A percentile compares a stretch with the other conserved stretches of the same genome.
These are phyloP conservation scores for Elgaria multicarinata DNA, from an alignment of 2,113 vertebrate genomes.

Conservation along the genomic window DNA sequence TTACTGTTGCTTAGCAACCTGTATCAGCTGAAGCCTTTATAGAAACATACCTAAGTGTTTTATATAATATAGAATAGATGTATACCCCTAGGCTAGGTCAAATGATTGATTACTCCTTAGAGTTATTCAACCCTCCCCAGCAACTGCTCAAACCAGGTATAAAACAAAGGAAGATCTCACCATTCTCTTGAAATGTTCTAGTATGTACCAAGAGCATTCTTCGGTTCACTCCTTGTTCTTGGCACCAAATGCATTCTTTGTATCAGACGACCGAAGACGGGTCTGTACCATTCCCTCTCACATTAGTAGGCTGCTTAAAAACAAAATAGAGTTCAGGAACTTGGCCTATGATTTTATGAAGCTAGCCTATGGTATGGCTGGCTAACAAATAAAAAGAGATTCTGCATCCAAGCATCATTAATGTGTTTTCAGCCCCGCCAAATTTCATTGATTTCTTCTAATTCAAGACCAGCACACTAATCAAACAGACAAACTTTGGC, in stretches of 20 bases:
- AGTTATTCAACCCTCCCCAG: neutral
- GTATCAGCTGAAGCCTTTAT: no score
- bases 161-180: neutral
- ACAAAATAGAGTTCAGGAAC: neutral
- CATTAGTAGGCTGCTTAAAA: neutral
- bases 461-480: neutral
- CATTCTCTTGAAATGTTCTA: neutral
- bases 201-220: neutral
- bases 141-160: neutral
- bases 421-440: neutral
- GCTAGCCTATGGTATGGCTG: neutral
- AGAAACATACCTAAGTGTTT: no score
- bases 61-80: no score
- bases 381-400: slow-evolving; percentile 2
- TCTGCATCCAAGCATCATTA: neutral
- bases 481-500: neutral
- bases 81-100: neutral
- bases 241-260: neutral
- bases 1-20: no score
- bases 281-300: neutral
- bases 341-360: neutral
- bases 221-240: neutral
- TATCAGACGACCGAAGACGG: neutral
- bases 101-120: neutral
- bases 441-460: neutral